phyloP scores from a whole-genome alignment of 2,113 vertebrate genomes.

The Azemiops feae region DNA sequence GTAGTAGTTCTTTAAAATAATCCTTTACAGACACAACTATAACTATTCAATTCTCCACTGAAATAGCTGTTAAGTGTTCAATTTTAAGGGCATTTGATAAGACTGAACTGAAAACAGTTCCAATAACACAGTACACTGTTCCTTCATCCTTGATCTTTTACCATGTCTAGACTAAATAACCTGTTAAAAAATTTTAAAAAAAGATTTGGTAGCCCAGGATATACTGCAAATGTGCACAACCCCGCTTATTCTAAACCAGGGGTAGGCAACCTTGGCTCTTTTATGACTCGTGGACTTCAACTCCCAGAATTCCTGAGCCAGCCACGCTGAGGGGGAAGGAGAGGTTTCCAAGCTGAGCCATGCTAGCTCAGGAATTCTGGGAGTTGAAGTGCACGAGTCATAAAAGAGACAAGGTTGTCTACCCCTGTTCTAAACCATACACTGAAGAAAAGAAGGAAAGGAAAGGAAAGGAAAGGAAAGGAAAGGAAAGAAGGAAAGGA shows the following conservation, averaged over 20 bases:
- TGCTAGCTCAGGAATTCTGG: too few relatives aligned
- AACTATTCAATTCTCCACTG: neutral
- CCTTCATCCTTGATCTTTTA: neutral
- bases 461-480: too few relatives aligned
- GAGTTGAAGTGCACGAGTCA: too few relatives aligned
- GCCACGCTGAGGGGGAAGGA: too few relatives aligned
- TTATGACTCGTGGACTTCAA: too few relatives aligned
- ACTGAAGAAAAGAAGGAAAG: neutral
- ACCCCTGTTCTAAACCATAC: neutral
- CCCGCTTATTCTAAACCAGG: neutral
- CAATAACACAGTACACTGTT: rapidly evolving
- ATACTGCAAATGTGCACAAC: neutral
- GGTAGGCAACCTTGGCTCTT: too few relatives aligned
- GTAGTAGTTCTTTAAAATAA: neutral
- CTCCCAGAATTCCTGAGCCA: too few relatives aligned
- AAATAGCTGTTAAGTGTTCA: neutral
- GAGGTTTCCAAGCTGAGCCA: too few relatives aligned
- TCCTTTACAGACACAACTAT: neutral
- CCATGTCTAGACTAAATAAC: neutral
- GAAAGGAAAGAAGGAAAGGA: too few relatives aligned
- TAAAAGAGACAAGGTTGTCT: too few relatives aligned
- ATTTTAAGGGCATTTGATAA: neutral
- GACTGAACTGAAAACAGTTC: neutral
- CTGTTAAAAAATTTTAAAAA: neutral
- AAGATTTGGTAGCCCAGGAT: neutral